phyloP scores from a whole-genome alignment of 2,113 vertebrate genomes.

The Fulmarus glacialis region DNA sequence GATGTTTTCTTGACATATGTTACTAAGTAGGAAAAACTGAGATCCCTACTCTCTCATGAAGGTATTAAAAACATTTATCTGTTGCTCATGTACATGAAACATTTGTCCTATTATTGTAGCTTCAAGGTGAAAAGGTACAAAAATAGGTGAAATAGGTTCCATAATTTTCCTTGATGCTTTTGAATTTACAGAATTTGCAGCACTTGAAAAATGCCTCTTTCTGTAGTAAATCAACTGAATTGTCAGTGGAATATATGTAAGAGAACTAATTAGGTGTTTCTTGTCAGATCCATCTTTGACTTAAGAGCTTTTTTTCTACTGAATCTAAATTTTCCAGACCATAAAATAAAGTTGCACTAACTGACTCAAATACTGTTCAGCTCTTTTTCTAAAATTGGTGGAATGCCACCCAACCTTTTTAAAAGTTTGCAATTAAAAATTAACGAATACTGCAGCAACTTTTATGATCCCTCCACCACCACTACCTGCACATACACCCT shows the following conservation, averaged over 20 bases:
- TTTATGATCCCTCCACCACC: neutral
- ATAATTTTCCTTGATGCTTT: neutral
- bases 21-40: neutral
- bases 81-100: rapidly evolving
- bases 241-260: neutral
- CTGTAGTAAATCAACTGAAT: neutral
- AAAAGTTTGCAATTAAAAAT: neutral
- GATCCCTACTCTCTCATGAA: neutral
- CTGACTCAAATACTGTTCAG: neutral
- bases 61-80: neutral
- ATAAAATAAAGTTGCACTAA: neutral
- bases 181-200: neutral
- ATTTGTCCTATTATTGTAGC: neutral
- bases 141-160: neutral
- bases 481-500: rapidly evolving
- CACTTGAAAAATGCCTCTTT: neutral
- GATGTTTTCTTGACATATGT: neutral
- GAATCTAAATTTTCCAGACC: neutral
- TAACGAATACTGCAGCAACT: neutral
- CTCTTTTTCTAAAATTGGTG: neutral
- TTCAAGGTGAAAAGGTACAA: neutral
- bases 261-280: neutral
- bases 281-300: neutral
- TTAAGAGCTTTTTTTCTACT: neutral
- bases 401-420: neutral